phyloP scores from a whole-genome alignment of 2,113 vertebrate species.

The Ivindomyrus marchei region DNA sequence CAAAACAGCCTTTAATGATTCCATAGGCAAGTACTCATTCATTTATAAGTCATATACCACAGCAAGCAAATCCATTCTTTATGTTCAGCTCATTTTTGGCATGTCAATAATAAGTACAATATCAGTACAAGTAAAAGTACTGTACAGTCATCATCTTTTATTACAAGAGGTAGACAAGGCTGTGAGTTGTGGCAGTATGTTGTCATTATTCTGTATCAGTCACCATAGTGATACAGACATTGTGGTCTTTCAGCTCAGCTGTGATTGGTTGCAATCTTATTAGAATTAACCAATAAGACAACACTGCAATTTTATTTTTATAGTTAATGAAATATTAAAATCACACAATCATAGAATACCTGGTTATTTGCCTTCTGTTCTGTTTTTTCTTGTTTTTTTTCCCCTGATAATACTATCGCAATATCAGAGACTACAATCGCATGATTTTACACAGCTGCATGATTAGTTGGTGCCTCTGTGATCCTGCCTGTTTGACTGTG shows the following conservation, averaged over 20 bases:
- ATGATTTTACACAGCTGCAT: neutral
- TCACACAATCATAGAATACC: neutral
- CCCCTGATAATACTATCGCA: neutral
- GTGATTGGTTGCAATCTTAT: neutral
- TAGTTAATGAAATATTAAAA: neutral
- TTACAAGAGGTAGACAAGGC: neutral
- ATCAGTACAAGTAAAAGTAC: neutral
- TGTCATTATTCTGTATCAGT: neutral
- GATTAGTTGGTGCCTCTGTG: neutral
- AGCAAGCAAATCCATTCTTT: neutral
- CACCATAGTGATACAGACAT: neutral
- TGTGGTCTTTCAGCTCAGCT: neutral
- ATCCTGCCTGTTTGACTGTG: neutral
- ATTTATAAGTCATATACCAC: neutral
- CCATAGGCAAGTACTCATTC: neutral
- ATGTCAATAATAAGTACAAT: neutral
- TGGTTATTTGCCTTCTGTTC: neutral
- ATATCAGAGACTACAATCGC: neutral
- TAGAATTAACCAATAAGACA: neutral
- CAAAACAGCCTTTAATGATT: neutral
- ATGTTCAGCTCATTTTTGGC: neutral
- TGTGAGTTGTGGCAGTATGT: neutral
- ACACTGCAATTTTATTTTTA: neutral
- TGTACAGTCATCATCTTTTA: neutral
- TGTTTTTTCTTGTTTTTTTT: neutral